Conservation (phyloP, 2,113 vertebrate species). For the Cheilinus undulatus region DNA sequence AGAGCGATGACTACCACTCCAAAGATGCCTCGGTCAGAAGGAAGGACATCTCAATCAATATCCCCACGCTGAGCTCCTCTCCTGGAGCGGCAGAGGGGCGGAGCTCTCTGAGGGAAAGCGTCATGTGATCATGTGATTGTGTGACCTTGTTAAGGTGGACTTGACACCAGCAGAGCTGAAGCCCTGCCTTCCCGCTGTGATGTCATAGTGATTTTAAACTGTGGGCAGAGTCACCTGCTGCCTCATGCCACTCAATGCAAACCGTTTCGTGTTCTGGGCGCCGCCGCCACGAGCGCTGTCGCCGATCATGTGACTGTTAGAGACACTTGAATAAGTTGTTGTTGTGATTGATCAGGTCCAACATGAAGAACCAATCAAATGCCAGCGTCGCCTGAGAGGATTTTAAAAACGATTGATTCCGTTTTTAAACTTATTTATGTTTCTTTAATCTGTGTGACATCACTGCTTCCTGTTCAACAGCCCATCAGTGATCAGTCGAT, state of each 20-base stretch:
- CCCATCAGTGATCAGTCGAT: constrained; percentile 55
- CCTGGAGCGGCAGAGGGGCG: constrained; percentile 66
- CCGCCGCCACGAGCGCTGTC: not conserved
- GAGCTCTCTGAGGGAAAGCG: constrained; percentile 87
- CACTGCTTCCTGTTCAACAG: constrained; percentile 52
- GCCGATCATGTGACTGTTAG: constrained; percentile 16
- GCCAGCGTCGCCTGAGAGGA: constrained; percentile 55
- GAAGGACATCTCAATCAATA: constrained; percentile 87
- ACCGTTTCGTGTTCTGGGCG: constrained; percentile 80
- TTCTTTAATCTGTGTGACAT: constrained; percentile 45
- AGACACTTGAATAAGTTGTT: constrained; percentile 85
- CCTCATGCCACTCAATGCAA: constrained; percentile 97
- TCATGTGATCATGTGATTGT: constrained; percentile 84
- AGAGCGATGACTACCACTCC: constrained; percentile 95
- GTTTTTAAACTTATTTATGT: constrained; percentile 77
- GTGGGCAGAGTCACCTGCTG: constrained; percentile 33
- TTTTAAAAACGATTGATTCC: constrained; percentile 68
- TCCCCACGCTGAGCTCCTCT: constrained; percentile 83
- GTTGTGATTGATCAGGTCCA: constrained; percentile 26
- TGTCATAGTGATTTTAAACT: constrained; percentile 25
- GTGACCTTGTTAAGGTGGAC: constrained; percentile 5
- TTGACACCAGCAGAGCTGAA: not conserved
- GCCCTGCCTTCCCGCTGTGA: constrained; percentile 14
- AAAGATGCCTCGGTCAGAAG: constrained; percentile 92
- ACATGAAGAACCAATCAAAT: constrained; percentile 81